Evolutionary conservation across 2,888 invertebrate genomes (phyloP), one percentile per base, ranked within the genome.

Genomic region (Torymus texanus): DNA sequence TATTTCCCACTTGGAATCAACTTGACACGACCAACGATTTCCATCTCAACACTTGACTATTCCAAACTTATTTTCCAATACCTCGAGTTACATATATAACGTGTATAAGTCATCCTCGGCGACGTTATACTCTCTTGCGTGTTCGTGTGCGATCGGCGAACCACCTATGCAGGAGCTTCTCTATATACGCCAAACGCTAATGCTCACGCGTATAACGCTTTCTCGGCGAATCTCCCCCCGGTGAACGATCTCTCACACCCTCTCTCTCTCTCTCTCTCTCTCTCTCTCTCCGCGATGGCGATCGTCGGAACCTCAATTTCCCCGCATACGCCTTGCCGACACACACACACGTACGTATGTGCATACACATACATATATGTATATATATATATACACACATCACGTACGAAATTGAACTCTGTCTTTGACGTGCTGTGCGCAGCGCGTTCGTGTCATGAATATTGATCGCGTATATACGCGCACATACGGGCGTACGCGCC

Each of bases 321-420:
- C 77, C 74, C 53, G 41, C 41, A 8, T 41, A 29, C 67, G 67
- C 65, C 53, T 70, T 59, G 56, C 62, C 21, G 68, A 74, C 76
- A 61, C 75, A 59, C 73, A 53, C n/a, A 67, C 53, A 18, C 68
- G 79, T 85, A 86, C 85, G 21, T 21, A n/a, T n/a, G 41, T 41
- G 41, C 41, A 8, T 8, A 29, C 67, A 61, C 65, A 18, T 58
- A 74, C 76, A 61, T 72, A 59, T 70, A 53, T 18, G 63, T 24
- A 18, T 73, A 79, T 85, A 85, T 85, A 41, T 41, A 41, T 8
- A 41, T 8, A 41, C 41, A 41, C 41, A 41, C 41, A 86, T 87
- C 86, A 86, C 83, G 85, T 84, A 83, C 87, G 85, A 87, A 87
- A 88, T 88, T 87, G 88, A 87, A 88, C 86, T 86, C 65, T 68